phyloP scores from a whole-genome alignment of 1,140 invertebrate genomes.

The Zaprionus inermis region DNA sequence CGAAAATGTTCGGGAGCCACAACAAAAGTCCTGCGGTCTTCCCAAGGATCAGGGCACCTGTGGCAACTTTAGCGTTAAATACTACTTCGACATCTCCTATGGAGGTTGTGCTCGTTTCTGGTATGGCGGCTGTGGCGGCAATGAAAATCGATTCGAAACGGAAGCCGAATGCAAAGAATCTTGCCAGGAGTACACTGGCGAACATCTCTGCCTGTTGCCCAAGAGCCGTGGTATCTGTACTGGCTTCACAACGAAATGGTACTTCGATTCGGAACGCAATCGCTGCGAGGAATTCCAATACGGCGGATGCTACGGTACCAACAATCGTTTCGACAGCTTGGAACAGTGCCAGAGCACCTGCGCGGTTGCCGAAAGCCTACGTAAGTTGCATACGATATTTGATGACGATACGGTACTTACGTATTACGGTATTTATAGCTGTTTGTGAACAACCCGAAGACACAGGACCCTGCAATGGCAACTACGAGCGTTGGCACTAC shows the following conservation, averaged over 20 bases:
- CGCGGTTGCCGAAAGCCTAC: constrained; percentile 87
- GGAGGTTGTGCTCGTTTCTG: constrained; percentile 96
- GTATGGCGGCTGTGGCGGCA: constrained; percentile 97
- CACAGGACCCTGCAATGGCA: constrained; percentile 93
- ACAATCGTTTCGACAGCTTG: constrained; percentile 92
- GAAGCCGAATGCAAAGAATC: constrained; percentile 94
- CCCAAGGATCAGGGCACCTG: constrained; percentile 91
- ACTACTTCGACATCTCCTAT: constrained; percentile 95
- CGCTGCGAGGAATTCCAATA: constrained; percentile 92
- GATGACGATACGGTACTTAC: background rate
- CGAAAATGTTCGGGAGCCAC: constrained; percentile 87
- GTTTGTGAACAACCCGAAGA: constrained; percentile 91
- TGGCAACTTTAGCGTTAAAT: constrained; percentile 93
- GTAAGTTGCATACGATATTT: constrained; percentile 85
- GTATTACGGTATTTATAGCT: constrained; percentile 85
- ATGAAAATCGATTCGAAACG: constrained; percentile 93
- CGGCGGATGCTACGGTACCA: constrained; percentile 95
- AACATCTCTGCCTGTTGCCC: constrained; percentile 93
- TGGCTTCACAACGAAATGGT: constrained; percentile 92
- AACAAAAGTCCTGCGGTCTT: constrained; percentile 89
- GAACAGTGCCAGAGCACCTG: constrained; percentile 94
- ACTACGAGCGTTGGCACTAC: constrained; percentile 92
- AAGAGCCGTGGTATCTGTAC: constrained; percentile 93
- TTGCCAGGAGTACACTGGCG: constrained; percentile 94
- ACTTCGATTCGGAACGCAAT: constrained; percentile 90